Evolutionary conservation across 1,140 invertebrate genomes (phyloP).

Genomic region (Ephestia elutella): DNA sequence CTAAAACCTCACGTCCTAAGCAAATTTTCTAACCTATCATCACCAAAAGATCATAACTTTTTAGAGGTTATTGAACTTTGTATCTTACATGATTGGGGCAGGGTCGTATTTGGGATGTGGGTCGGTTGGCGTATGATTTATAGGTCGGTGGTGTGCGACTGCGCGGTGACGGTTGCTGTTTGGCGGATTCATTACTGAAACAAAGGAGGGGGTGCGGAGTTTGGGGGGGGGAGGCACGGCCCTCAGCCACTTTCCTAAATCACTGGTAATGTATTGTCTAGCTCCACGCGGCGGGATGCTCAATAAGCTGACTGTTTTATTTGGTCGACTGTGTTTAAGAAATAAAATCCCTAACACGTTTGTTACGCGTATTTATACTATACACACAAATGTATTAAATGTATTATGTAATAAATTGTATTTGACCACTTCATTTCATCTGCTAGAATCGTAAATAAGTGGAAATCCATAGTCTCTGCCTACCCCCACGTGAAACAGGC

Average conservation of each 20-base stretch:
- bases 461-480: no score
- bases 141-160: constrained; percentile 47
- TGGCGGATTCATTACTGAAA: constrained; percentile 71
- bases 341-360: no score
- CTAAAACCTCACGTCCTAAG: constrained; percentile 55
- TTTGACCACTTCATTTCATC: no score
- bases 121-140: constrained; percentile 37
- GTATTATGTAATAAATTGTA: no score
- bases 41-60: constrained; percentile 18
- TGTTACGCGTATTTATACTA: no score
- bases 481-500: no score
- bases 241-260: constrained; percentile 68
- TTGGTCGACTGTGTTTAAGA: constrained; percentile 18
- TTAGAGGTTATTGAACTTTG: constrained; percentile 4
- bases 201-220: constrained; percentile 41
- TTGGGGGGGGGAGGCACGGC: constrained; percentile 23
- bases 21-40: constrained; percentile 28
- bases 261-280: constrained; percentile 56
- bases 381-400: no score
- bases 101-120: neutral
- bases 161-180: constrained; percentile 68
- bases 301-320: constrained; percentile 27
- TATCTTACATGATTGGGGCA: neutral
- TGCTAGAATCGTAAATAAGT: no score
- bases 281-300: neutral